A percentile compares a stretch with the other conserved stretches of the same genome.
Conservation (phyloP, 2,888 invertebrate species). For the Plutella xylostella region DNA sequence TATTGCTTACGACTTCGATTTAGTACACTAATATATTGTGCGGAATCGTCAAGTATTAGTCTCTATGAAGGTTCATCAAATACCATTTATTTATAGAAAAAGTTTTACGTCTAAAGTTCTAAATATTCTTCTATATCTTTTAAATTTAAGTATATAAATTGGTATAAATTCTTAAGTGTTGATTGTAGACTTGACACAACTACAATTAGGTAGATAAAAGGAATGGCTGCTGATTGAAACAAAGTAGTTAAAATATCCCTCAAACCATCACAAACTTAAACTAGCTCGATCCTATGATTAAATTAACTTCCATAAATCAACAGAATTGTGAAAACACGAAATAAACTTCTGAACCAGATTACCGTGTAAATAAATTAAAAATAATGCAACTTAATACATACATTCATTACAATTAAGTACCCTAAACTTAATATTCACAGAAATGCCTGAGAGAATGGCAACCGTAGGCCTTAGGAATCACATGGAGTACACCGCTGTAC, state of each 20-base stretch:
- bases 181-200: too few relatives aligned
- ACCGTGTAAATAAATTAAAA: neutral
- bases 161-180: too few relatives aligned
- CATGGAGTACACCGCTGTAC: neutral
- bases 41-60: too few relatives aligned
- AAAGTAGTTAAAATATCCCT: neutral
- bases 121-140: too few relatives aligned
- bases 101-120: too few relatives aligned
- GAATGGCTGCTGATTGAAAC: conserved; percentile 4
- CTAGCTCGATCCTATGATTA: too few relatives aligned
- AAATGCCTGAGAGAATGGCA: neutral
- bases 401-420: neutral
- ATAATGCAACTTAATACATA: neutral
- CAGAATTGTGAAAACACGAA: neutral
- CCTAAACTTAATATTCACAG: neutral
- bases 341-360: neutral
- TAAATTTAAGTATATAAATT: too few relatives aligned
- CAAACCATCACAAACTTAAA: conserved; percentile 1
- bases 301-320: neutral
- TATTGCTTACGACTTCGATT: conserved; percentile 1
- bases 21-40: too few relatives aligned
- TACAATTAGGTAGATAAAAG: too few relatives aligned
- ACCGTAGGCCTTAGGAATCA: conserved; percentile 1
- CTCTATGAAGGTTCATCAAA: too few relatives aligned
- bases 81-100: too few relatives aligned